Evolutionary conservation across 1,140 invertebrate genomes (phyloP).

Genomic region (Caligus rogercresseyi): DNA sequence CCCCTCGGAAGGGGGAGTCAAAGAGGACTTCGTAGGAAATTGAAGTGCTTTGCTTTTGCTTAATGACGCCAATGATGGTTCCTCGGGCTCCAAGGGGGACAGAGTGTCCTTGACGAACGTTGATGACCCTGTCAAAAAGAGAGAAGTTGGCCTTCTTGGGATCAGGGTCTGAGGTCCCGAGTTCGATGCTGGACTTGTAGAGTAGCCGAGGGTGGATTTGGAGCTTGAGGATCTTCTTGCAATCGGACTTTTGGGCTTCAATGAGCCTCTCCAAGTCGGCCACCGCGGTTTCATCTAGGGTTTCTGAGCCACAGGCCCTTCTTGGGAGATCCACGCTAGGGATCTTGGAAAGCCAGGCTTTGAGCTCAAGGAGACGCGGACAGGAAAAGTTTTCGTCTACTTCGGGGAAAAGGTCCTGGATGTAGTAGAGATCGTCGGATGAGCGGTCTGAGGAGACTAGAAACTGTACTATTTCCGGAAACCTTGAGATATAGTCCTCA

Average conservation of each 20-base stretch:
- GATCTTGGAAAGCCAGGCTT: constrained; percentile 49
- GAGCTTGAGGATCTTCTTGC: constrained; percentile 44
- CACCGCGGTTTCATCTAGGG: constrained; percentile 46
- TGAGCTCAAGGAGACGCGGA: constrained; percentile 37
- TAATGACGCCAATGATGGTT: constrained; percentile 49
- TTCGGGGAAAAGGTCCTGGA: constrained; percentile 44
- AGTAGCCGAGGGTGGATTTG: constrained; percentile 48
- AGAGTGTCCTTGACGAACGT: constrained; percentile 45
- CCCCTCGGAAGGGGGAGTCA: constrained; percentile 51
- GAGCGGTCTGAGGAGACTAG: constrained; percentile 21
- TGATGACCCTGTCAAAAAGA: constrained; percentile 66
- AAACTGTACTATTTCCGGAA: constrained; percentile 51
- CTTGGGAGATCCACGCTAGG: constrained; percentile 39
- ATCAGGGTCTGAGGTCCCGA: constrained; percentile 42
- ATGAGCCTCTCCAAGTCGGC: constrained; percentile 41
- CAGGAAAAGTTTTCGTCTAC: not conserved
- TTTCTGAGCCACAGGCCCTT: constrained; percentile 43
- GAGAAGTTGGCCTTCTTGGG: constrained; percentile 37
- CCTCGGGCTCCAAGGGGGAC: constrained; percentile 64
- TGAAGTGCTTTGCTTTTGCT: constrained; percentile 33
- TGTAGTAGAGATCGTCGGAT: constrained; percentile 40
- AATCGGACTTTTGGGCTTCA: constrained; percentile 39
- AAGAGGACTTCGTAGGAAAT: constrained; percentile 53
- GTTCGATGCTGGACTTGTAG: constrained; percentile 40
- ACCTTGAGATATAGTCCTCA: constrained; percentile 44